Evolutionary conservation across 2,113 vertebrate genomes (phyloP).

Genomic region (Procavia capensis): DNA sequence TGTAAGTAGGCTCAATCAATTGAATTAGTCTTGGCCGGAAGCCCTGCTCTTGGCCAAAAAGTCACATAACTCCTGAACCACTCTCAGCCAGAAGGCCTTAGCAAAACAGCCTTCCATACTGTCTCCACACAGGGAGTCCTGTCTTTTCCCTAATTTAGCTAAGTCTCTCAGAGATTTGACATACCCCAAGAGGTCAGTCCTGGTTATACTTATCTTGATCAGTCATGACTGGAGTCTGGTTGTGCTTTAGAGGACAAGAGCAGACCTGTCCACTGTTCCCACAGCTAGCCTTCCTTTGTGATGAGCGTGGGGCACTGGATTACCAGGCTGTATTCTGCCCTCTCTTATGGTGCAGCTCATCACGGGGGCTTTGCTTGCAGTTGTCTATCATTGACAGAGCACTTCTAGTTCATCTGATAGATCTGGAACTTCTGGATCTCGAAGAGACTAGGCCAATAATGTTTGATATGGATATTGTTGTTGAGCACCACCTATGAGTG

Average conservation of each 20-base stretch:
- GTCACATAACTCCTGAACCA: no score
- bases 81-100: no score
- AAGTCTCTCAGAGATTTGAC: background rate
- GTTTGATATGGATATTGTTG: background rate
- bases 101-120: no score
- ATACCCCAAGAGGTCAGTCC: background rate
- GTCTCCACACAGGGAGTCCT: background rate
- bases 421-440: conserved; percentile 8
- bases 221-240: background rate
- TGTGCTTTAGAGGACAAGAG: background rate
- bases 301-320: background rate
- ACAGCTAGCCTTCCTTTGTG: background rate
- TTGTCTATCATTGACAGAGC: background rate
- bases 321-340: background rate
- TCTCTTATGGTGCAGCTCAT: background rate
- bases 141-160: background rate
- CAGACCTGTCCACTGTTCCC: background rate
- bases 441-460: background rate
- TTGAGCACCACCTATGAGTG: background rate
- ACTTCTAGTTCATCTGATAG: background rate
- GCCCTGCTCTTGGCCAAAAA: no score
- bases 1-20: no score
- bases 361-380: background rate
- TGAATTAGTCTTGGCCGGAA: no score
- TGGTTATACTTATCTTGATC: background rate